Evolutionary conservation across 2,113 vertebrate species (phyloP), one percentile per base, ranked within the genome.

Genomic region (Cyprinodon tularosa): DNA sequence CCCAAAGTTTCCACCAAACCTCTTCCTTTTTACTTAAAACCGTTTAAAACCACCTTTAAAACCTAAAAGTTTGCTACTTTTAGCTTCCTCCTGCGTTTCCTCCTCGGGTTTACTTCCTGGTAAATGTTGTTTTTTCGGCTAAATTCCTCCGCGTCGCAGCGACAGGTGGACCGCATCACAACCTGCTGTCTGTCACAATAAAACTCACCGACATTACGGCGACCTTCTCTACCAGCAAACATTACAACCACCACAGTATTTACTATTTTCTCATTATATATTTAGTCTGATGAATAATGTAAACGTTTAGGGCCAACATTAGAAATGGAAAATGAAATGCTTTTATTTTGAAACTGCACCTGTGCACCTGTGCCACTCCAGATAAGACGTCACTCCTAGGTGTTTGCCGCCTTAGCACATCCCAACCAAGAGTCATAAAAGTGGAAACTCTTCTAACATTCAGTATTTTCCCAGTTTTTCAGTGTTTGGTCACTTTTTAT

Each of bases 101-200:
- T 84, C 61, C 11, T 82, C 29, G 3, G 29, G 42, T 75, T 39
- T 20, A 92, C 92, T 94, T 94, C 94, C 94, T 93, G 91, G 86
- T 94, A 87, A 38, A 67, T 66, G 53, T 74, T 76, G 84, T 62
- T 40, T 70, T 37, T 61, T 47, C 44, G 69, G 85, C 29, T 71
- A 71, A 83, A 91, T 90, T 90, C 89, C 82, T 78, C 67, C 59
- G 64, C 76, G 39, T 39, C 62, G 17, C 17, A 2, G 3, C 3
- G 76, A 82, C 50, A 81, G 70, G 62, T 47, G 1, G 2, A 36
- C 12, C 0, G 3, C 0, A 20, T 17, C 2, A 8, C 40, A 61
- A 3, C 5, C 0, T 10, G 9, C 59, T 2, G 1, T 22, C 0
- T 0, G 7, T 7, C 50, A 57, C 50, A 9, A 9, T 57, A n/a